These are phyloP conservation scores for Venturia canescens DNA, from an alignment of 1,140 invertebrate genomes.

Conservation along the genomic window DNA sequence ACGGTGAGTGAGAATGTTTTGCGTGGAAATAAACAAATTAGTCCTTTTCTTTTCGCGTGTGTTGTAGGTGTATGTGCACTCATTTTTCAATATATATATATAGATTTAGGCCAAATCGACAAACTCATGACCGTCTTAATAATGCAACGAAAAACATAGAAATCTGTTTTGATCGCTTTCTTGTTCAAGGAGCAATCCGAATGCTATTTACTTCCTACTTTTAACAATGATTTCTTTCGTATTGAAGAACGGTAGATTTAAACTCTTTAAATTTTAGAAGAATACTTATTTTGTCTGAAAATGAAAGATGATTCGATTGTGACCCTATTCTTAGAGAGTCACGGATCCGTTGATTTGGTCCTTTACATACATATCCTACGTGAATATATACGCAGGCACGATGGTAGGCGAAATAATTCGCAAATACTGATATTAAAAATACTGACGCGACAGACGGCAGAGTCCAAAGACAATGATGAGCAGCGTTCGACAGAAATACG, in stretches of 20 bases:
- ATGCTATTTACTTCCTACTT: no score
- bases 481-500: conserved; percentile 54
- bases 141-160: no score
- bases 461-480: conserved; percentile 51
- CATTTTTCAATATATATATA: conserved; percentile 30
- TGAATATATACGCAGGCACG: conserved; percentile 60
- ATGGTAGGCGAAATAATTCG: conserved; percentile 59
- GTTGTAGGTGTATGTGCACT: not conserved
- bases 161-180: no score
- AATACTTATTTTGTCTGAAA: no score
- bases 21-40: conserved; percentile 29
- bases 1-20: conserved; percentile 26
- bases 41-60: not conserved
- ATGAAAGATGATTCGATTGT: no score
- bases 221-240: no score
- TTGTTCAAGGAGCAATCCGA: no score
- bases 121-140: no score
- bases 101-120: not conserved
- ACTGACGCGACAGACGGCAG: conserved; percentile 65
- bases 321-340: no score
- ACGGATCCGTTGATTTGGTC: no score
- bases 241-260: no score
- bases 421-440: conserved; percentile 77
- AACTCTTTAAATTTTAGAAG: no score
- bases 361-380: conserved; percentile 54